Conservation (phyloP, 2,888 invertebrate species). For the Euplexia lucipara region DNA sequence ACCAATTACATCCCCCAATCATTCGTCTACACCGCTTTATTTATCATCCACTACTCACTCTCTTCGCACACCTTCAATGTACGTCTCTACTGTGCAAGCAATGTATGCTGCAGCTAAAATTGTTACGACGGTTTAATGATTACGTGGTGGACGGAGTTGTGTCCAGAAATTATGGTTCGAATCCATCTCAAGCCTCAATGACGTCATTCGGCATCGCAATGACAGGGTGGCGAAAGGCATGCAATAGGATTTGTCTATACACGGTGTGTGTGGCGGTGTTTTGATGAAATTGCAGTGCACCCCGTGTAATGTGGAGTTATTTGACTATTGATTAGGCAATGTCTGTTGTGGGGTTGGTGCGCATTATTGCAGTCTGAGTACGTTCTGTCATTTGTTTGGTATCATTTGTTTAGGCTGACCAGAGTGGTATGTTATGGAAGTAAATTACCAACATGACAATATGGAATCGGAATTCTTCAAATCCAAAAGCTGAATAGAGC, state of each 20-base stretch:
- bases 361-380: constrained; percentile 55
- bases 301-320: constrained; percentile 72
- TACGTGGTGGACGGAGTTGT: constrained; percentile 71
- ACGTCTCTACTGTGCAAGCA: constrained; percentile 48
- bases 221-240: constrained; percentile 87
- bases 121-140: constrained; percentile 8
- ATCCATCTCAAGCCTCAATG: constrained; percentile 89
- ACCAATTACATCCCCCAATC: constrained; percentile 77
- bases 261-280: constrained; percentile 63
- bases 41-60: constrained; percentile 68
- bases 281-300: constrained; percentile 71
- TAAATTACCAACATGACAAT: background rate
- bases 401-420: constrained; percentile 20
- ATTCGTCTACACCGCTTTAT: constrained; percentile 5
- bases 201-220: constrained; percentile 88
- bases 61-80: background rate
- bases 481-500: no score
- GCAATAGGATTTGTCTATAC: constrained; percentile 76
- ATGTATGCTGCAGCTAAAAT: constrained; percentile 65
- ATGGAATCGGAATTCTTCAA: background rate
- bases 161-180: constrained; percentile 88
- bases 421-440: background rate
- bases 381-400: constrained; percentile 34
- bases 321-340: constrained; percentile 71
- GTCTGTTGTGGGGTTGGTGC: constrained; percentile 48